These are phyloP conservation scores for Lasioglossum marginatum DNA, from an alignment of 2,888 invertebrate species.

Conservation along the genomic window DNA sequence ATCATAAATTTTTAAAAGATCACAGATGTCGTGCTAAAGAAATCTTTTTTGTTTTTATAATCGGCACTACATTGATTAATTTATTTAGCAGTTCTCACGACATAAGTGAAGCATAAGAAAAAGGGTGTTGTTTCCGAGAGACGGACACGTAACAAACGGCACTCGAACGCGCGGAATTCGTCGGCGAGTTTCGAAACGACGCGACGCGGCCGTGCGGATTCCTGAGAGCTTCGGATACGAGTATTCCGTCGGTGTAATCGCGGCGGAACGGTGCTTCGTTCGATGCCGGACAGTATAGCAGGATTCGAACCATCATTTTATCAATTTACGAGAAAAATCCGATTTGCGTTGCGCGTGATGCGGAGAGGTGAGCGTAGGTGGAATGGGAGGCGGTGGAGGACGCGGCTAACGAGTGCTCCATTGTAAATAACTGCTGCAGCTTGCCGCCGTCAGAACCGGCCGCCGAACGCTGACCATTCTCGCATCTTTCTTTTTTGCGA, in stretches of 20 bases:
- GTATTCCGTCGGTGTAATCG: constrained; percentile 38
- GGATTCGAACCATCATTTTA: constrained; percentile 76
- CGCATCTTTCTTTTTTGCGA: constrained; percentile 42
- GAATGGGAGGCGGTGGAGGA: constrained; percentile 55
- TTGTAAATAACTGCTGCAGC: constrained; percentile 77
- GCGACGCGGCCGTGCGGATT: constrained; percentile 21
- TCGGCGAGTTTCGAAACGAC: neutral
- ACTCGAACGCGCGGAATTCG: constrained; percentile 19
- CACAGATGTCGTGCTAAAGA: no score
- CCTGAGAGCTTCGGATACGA: constrained; percentile 42
- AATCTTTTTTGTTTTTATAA: no score
- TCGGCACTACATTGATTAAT: constrained; percentile 25
- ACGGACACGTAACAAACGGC: constrained; percentile 9
- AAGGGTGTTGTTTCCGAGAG: neutral
- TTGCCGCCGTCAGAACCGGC: constrained; percentile 68
- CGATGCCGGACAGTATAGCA: constrained; percentile 53
- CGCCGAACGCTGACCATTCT: constrained; percentile 68
- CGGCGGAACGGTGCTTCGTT: constrained; percentile 40
- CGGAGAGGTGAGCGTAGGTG: constrained; percentile 50
- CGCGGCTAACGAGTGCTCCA: constrained; percentile 77
- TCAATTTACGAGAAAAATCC: constrained; percentile 77
- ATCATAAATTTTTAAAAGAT: no score
- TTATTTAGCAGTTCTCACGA: constrained; percentile 7
- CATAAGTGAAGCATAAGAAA: constrained; percentile 7
- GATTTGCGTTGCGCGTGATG: constrained; percentile 73